A percentile compares a stretch with the other conserved stretches of the same genome.
These are phyloP conservation scores for Teinopalpus imperialis DNA, from an alignment of 2,888 invertebrate species.

Conservation along the genomic window DNA sequence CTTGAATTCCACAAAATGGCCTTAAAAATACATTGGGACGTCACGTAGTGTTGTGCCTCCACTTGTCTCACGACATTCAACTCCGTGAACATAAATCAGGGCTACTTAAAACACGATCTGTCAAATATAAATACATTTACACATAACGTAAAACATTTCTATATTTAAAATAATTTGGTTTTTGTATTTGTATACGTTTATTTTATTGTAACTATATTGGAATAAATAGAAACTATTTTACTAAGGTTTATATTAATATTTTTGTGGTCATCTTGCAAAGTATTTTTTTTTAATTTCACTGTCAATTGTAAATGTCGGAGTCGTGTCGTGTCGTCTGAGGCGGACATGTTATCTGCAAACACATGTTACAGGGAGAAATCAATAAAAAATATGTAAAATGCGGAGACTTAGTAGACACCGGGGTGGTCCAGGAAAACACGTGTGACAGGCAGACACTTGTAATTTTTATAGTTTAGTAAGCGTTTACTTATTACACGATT, in stretches of 20 bases:
- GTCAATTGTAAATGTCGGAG: conserved; percentile 38
- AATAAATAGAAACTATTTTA: too few relatives aligned
- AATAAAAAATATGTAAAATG: conserved; percentile 56
- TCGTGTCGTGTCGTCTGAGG: conserved; percentile 45
- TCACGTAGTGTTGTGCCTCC: conserved; percentile 50
- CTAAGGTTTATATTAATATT: too few relatives aligned
- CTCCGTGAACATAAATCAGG: conserved; percentile 66
- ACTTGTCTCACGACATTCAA: conserved; percentile 69
- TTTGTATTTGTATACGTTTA: background rate
- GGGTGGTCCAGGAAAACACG: conserved; percentile 53
- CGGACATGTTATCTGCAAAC: conserved; percentile 57
- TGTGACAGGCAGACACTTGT: conserved; percentile 41
- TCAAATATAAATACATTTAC: conserved; percentile 30
- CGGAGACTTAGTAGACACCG: conserved; percentile 41
- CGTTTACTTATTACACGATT: conserved; percentile 12
- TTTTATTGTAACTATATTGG: too few relatives aligned
- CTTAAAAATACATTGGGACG: conserved; percentile 44
- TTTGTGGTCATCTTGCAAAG: too few relatives aligned
- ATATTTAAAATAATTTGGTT: too few relatives aligned
- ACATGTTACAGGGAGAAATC: conserved; percentile 63
- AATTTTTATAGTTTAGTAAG: conserved; percentile 20
- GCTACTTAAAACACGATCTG: conserved; percentile 63
- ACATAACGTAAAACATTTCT: background rate
- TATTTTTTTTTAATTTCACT: too few relatives aligned
- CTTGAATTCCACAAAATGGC: conserved; percentile 41